phyloP scores from a whole-genome alignment of 2,113 vertebrate genomes.

The Muntiacus muntjak region DNA sequence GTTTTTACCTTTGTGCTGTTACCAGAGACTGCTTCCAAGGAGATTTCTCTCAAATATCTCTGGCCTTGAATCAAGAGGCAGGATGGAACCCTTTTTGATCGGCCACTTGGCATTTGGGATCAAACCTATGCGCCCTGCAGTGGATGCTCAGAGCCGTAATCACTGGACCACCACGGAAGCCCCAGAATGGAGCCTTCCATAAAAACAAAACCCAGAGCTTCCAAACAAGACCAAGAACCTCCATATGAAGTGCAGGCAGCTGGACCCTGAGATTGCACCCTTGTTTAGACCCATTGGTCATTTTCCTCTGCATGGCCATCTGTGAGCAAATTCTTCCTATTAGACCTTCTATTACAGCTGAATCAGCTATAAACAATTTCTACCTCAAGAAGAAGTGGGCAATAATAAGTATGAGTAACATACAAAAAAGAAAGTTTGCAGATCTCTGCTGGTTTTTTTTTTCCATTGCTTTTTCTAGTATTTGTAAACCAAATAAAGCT shows the following conservation, averaged over 20 bases:
- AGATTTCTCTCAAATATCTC: neutral
- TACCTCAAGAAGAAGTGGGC: neutral
- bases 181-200: neutral
- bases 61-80: neutral
- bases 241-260: fast-evolving
- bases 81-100: neutral
- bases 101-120: neutral
- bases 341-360: neutral
- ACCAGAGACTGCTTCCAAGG: neutral
- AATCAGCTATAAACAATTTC: neutral
- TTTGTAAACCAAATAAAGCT: neutral
- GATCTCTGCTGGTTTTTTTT: neutral
- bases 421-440: neutral
- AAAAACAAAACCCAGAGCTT: neutral
- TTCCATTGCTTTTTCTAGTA: neutral
- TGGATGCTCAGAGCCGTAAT: neutral
- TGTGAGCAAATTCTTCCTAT: neutral
- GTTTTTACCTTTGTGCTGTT: neutral
- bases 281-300: neutral
- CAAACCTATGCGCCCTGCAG: neutral
- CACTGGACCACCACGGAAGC: neutral
- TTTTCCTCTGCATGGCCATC: neutral
- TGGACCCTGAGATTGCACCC: neutral
- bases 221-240: neutral
- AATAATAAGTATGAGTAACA: neutral